A percentile compares a stretch with the other conserved stretches of the same genome.
phyloP scores from a whole-genome alignment of 2,888 invertebrate species.

The Drosophila rellima region DNA sequence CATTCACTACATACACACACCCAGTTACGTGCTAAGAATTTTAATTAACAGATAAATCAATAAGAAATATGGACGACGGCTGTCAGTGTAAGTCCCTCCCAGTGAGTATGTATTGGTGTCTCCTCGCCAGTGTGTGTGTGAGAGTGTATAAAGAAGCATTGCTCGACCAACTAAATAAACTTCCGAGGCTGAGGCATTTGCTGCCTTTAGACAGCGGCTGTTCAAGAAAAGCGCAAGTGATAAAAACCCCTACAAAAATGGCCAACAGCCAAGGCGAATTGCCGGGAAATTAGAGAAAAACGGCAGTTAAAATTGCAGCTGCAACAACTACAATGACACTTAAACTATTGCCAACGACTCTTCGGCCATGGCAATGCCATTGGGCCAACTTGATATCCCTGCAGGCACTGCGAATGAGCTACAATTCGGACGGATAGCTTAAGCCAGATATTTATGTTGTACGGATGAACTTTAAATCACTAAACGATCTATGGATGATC shows the following conservation, averaged over 20 bases:
- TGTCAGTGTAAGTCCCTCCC: slow-evolving; percentile 65
- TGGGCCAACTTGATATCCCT: slow-evolving; percentile 26
- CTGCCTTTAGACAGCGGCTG: slow-evolving; percentile 35
- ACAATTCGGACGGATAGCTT: slow-evolving; percentile 6
- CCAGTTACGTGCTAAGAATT: slow-evolving; percentile 81
- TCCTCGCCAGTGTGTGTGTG: slow-evolving; percentile 9
- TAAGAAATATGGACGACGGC: slow-evolving; percentile 82
- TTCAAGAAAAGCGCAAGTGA: slow-evolving; percentile 70
- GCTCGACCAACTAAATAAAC: slow-evolving; percentile 76
- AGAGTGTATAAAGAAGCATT: slow-evolving; percentile 51
- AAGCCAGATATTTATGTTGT: background rate
- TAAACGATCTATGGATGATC: background rate
- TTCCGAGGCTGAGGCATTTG: slow-evolving; percentile 53
- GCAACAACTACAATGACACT: slow-evolving; percentile 22
- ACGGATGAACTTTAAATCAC: background rate
- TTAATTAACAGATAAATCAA: slow-evolving; percentile 82
- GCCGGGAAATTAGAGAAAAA: slow-evolving; percentile 69
- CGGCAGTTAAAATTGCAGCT: slow-evolving; percentile 68
- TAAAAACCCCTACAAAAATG: slow-evolving; percentile 55
- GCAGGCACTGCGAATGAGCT: slow-evolving; percentile 32
- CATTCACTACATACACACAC: slow-evolving; percentile 47
- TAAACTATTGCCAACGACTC: slow-evolving; percentile 40
- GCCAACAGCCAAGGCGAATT: slow-evolving; percentile 49
- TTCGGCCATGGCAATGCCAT: slow-evolving; percentile 47
- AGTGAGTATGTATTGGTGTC: background rate